Percentiles rank a stretch among this genome's conserved stretches.
Evolutionary conservation across 2,888 invertebrate species (phyloP).

Genomic region (Mechanitis messenoides): DNA sequence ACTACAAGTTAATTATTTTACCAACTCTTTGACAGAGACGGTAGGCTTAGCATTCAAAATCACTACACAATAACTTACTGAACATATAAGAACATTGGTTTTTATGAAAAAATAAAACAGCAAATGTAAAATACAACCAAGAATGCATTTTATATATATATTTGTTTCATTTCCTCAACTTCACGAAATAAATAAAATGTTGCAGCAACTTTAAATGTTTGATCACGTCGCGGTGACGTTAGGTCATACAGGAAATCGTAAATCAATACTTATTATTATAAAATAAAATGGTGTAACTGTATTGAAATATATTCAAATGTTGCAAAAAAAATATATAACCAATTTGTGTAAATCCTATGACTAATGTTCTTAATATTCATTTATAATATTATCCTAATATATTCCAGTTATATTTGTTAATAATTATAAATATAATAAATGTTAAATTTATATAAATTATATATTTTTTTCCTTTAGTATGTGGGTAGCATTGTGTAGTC

Average conservation of each 20-base stretch:
- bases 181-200: slow-evolving; percentile 15
- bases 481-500: no score
- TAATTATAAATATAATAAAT: no score
- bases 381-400: no score
- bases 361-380: no score
- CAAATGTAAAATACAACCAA: slow-evolving; percentile 10
- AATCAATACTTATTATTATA: slow-evolving; percentile 9
- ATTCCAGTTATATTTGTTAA: no score
- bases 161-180: slow-evolving; percentile 8
- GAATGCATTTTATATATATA: slow-evolving; percentile 13
- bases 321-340: neutral
- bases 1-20: no score
- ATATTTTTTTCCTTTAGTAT: no score
- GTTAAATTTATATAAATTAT: no score
- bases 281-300: slow-evolving; percentile 6
- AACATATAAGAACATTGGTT: slow-evolving; percentile 7
- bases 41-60: no score
- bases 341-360: no score
- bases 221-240: slow-evolving; percentile 11
- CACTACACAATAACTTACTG: neutral
- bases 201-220: slow-evolving; percentile 8
- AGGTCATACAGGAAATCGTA: slow-evolving; percentile 16
- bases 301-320: neutral
- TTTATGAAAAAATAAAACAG: slow-evolving; percentile 4
- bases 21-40: no score